phyloP scores from a whole-genome alignment of 2,888 invertebrate genomes.

The Cephus spinipes region DNA sequence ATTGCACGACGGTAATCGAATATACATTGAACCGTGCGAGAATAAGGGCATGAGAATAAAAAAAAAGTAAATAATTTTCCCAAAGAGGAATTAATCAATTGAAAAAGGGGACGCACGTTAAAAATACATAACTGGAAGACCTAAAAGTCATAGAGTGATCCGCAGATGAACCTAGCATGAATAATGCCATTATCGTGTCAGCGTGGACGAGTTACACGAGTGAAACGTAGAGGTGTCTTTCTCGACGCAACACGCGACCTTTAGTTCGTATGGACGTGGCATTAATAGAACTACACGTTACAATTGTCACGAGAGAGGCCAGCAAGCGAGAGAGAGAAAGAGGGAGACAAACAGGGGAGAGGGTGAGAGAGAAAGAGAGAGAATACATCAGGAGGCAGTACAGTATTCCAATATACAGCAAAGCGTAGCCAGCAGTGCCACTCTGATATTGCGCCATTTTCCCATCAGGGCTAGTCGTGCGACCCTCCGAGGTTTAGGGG shows the following conservation, averaged over 20 bases:
- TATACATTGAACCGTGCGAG: not conserved
- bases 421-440: not conserved
- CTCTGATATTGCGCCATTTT: not conserved
- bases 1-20: not conserved
- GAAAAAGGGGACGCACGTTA: not conserved
- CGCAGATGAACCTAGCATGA: not conserved
- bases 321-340: not conserved
- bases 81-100: not conserved
- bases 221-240: not conserved
- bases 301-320: not conserved
- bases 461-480: not conserved
- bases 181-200: not conserved
- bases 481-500: not conserved
- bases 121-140: not conserved
- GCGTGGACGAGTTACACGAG: not conserved
- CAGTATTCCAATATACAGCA: not conserved
- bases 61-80: conserved; percentile 3
- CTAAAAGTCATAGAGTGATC: not conserved
- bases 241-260: conserved; percentile 20
- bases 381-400: not conserved
- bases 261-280: conserved; percentile 37
- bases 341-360: not conserved
- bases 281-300: conserved; percentile 41
- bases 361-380: not conserved
- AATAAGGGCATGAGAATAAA: conserved; percentile 6